Conservation (phyloP, 2,113 vertebrate species). For the Cheirogaleus medius region DNA sequence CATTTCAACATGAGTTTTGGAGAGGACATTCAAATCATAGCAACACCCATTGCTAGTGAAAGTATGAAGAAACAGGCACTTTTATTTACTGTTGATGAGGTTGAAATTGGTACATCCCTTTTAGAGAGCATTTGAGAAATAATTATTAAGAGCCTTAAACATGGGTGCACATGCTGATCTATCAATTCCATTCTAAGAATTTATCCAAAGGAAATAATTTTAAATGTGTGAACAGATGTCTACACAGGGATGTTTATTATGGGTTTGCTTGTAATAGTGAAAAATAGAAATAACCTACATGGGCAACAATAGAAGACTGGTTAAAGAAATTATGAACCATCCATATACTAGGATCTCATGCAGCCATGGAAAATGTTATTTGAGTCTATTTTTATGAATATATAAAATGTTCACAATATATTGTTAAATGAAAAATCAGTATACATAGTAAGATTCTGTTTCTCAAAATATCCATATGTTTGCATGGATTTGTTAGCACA, state of each 20-base stretch:
- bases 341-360: neutral
- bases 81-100: neutral
- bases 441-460: neutral
- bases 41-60: neutral
- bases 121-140: slow-evolving; percentile 22
- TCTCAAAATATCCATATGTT: neutral
- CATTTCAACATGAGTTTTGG: neutral
- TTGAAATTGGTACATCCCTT: neutral
- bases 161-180: neutral
- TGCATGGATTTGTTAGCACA: neutral
- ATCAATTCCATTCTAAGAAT: slow-evolving; percentile 37
- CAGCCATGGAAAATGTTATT: neutral
- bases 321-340: neutral
- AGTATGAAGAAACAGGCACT: neutral
- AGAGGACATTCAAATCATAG: neutral
- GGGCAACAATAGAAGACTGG: neutral
- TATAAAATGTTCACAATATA: neutral
- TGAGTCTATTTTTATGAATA: neutral
- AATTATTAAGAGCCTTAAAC: neutral
- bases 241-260: neutral
- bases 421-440: neutral
- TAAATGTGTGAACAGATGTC: slow-evolving; percentile 25
- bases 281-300: neutral
- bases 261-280: slow-evolving; percentile 18
- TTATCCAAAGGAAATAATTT: slow-evolving; percentile 53